A percentile compares a stretch with the other conserved stretches of the same genome.
Conservation (phyloP, 2,113 vertebrate genomes). For the Saimiri boliviensis region DNA sequence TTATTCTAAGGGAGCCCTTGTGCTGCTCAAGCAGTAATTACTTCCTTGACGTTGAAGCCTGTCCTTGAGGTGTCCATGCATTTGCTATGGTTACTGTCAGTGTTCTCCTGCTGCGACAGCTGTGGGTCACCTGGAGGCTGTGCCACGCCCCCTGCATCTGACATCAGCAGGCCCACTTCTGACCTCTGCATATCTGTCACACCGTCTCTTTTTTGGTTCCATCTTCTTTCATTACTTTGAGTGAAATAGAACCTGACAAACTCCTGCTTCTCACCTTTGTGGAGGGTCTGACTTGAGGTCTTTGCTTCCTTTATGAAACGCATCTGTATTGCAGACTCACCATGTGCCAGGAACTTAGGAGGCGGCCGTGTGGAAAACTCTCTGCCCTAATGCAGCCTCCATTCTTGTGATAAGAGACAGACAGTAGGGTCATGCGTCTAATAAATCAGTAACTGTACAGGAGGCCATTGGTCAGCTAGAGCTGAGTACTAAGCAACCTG, state of each 20-base stretch:
- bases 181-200: fast-evolving
- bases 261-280: neutral
- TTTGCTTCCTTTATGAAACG: neutral
- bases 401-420: neutral
- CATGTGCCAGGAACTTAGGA: neutral
- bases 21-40: neutral
- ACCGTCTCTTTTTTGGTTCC: neutral
- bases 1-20: neutral
- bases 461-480: neutral
- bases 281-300: neutral
- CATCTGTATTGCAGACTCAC: neutral
- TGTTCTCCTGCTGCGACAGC: too few relatives aligned
- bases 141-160: fast-evolving
- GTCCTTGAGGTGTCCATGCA: fast-evolving
- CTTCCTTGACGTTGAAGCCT: neutral
- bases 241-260: neutral
- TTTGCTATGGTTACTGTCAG: fast-evolving
- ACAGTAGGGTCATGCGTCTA: neutral
- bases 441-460: too few relatives aligned
- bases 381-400: neutral
- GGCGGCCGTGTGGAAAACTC: neutral
- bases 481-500: fast-evolving
- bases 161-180: neutral
- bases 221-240: neutral
- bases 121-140: neutral